Conservation (phyloP, 2,113 vertebrate genomes). For the Gambusia affinis region DNA sequence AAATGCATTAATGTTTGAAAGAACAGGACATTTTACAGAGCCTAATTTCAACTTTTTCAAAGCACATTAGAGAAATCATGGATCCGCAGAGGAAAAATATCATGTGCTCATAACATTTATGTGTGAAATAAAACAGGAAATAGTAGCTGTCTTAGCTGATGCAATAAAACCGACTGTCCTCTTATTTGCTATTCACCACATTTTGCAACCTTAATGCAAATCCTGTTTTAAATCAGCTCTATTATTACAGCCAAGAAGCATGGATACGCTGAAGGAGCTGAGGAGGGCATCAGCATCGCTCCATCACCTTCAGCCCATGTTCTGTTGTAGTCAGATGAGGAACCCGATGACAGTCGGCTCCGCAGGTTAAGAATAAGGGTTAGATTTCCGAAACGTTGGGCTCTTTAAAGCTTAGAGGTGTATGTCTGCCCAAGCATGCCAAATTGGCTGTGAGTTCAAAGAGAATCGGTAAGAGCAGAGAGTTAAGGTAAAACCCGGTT, state of each 20-base stretch:
- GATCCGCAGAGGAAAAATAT: not conserved
- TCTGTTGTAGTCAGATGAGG: conserved; percentile 44
- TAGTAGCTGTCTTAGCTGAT: conserved; percentile 7
- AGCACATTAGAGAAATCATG: conserved; percentile 1
- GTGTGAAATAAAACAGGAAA: conserved; percentile 10
- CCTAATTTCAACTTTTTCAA: conserved; percentile 5
- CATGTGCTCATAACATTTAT: not conserved
- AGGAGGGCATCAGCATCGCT: conserved; percentile 43
- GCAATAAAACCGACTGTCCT: conserved; percentile 8
- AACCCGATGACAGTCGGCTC: conserved; percentile 30
- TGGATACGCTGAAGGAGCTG: conserved; percentile 29
- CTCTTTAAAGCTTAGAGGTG: conserved; percentile 56
- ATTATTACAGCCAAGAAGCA: conserved; percentile 27
- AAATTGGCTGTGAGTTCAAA: conserved; percentile 78
- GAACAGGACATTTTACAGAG: not conserved
- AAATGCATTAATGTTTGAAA: not conserved
- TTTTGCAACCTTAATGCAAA: conserved; percentile 19
- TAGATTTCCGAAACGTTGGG: conserved; percentile 54
- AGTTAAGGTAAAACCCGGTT: conserved; percentile 67
- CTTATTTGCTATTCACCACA: conserved; percentile 29
- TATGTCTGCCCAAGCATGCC: conserved; percentile 60
- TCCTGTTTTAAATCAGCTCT: conserved; percentile 23
- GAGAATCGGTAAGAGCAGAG: conserved; percentile 69
- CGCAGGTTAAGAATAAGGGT: conserved; percentile 57
- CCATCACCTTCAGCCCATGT: conserved; percentile 46